These are phyloP conservation scores for Hybos culiciformis DNA, from an alignment of 2,888 invertebrate species.

Conservation along the genomic window DNA sequence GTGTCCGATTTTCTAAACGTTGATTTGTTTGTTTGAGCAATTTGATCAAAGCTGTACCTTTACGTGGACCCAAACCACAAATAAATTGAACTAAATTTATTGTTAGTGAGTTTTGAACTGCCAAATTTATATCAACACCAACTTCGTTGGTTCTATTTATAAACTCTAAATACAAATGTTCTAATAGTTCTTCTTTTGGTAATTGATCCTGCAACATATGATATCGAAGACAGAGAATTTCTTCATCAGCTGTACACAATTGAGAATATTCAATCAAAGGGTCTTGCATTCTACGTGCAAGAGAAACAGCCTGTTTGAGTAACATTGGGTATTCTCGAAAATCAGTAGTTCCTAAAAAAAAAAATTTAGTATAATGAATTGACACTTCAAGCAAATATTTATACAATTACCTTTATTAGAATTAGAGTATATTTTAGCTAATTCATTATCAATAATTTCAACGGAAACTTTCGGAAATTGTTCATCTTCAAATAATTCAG, in stretches of 20 bases:
- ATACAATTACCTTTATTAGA: constrained; percentile 60
- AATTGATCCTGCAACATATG: constrained; percentile 75
- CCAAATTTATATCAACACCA: constrained; percentile 91
- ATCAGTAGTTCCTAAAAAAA: no score
- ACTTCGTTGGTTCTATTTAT: constrained; percentile 96
- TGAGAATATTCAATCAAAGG: constrained; percentile 94
- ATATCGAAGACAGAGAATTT: constrained; percentile 86
- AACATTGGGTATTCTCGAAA: constrained; percentile 87
- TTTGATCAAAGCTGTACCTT: constrained; percentile 75
- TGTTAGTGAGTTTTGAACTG: constrained; percentile 78
- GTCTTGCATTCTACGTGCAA: constrained; percentile 87
- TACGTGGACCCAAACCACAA: constrained; percentile 91
- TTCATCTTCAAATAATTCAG: constrained; percentile 64
- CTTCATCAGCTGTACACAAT: constrained; percentile 89
- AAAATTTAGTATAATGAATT: no score
- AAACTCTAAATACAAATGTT: constrained; percentile 75
- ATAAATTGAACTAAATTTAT: constrained; percentile 88
- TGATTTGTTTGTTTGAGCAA: constrained; percentile 83
- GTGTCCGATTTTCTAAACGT: constrained; percentile 84
- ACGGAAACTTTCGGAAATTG: constrained; percentile 78
- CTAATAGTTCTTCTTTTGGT: constrained; percentile 71
- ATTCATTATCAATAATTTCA: constrained; percentile 86
- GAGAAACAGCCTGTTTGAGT: constrained; percentile 81
- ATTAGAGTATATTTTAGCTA: constrained; percentile 84
- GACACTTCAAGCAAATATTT: no score